These are phyloP conservation scores for Gallinago jamesoni DNA, from an alignment of 2,113 vertebrate genomes.

Conservation along the genomic window DNA sequence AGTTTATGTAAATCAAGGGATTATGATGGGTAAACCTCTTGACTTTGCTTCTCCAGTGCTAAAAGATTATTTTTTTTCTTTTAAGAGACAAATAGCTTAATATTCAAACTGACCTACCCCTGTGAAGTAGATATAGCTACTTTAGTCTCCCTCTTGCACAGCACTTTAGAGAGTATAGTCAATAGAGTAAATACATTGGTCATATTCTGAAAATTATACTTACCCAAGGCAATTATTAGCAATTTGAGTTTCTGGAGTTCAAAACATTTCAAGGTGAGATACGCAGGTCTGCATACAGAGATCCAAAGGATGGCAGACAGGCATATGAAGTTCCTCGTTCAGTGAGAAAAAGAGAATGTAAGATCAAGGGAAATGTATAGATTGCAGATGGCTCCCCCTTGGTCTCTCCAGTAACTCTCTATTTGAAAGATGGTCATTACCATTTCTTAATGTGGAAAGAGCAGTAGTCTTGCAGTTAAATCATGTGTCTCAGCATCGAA, in stretches of 20 bases:
- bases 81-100: neutral
- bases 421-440: neutral
- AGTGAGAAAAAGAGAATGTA: neutral
- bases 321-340: neutral
- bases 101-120: neutral
- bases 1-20: neutral
- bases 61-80: neutral
- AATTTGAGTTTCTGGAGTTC: neutral
- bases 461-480: neutral
- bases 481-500: neutral
- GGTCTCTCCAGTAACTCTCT: neutral
- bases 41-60: neutral
- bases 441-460: neutral
- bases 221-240: neutral
- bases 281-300: neutral
- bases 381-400: neutral
- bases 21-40: neutral
- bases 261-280: neutral
- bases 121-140: neutral
- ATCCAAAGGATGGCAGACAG: neutral
- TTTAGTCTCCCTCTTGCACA: neutral
- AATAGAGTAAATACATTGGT: neutral
- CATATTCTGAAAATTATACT: neutral
- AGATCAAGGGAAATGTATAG: neutral
- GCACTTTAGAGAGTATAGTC: neutral